These are phyloP conservation scores for Hippoglossus hippoglossus DNA, from an alignment of 2,797 vertebrate genomes.

Conservation along the genomic window DNA sequence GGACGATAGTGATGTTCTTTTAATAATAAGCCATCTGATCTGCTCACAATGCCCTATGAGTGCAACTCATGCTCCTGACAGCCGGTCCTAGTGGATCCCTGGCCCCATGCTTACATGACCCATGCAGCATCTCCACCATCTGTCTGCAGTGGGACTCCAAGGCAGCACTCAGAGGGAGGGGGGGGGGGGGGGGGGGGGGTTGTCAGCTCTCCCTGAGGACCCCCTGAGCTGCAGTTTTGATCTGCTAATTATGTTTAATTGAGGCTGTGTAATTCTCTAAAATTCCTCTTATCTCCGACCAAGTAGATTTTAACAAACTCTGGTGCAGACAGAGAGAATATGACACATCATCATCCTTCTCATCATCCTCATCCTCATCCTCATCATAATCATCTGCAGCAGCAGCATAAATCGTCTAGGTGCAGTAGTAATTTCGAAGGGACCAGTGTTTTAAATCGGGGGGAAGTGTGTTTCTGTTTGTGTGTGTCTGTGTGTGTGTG, in stretches of 20 bases:
- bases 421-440: slow-evolving; percentile 32
- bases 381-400: no score
- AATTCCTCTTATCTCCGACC: slow-evolving; percentile 53
- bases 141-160: slow-evolving; percentile 73
- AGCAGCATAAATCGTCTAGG: slow-evolving; percentile 31
- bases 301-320: slow-evolving; percentile 47
- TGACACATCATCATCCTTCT: slow-evolving; percentile 49
- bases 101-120: slow-evolving; percentile 65
- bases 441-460: slow-evolving; percentile 29
- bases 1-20: slow-evolving; percentile 49
- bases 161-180: slow-evolving; percentile 59
- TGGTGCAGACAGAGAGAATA: slow-evolving; percentile 30
- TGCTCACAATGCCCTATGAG: slow-evolving; percentile 37
- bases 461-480: no score
- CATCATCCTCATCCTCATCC: background rate
- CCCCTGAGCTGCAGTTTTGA: slow-evolving; percentile 70
- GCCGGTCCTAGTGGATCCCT: slow-evolving; percentile 41
- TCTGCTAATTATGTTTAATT: slow-evolving; percentile 78
- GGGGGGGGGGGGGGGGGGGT: background rate
- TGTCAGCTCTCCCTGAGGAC: slow-evolving; percentile 59
- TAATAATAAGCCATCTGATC: slow-evolving; percentile 57
- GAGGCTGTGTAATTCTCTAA: slow-evolving; percentile 66
- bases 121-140: slow-evolving; percentile 72
- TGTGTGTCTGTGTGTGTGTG: no score
- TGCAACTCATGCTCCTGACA: slow-evolving; percentile 54